These are phyloP conservation scores for Perca schrenkii DNA, from an alignment of 2,113 vertebrate genomes.

Conservation along the genomic window DNA sequence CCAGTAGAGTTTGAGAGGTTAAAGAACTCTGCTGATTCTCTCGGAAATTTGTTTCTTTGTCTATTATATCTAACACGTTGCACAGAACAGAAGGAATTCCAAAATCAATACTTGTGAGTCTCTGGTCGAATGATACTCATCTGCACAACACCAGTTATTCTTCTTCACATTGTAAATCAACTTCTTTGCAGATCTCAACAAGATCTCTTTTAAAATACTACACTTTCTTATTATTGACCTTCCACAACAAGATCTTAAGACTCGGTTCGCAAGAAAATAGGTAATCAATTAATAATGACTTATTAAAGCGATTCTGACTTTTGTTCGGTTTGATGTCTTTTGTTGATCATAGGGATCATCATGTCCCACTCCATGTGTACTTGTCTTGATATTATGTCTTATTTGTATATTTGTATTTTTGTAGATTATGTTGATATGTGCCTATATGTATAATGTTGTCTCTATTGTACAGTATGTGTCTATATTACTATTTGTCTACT, in stretches of 20 bases:
- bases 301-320: neutral
- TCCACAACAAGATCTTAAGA: neutral
- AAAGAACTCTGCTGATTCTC: constrained; percentile 20
- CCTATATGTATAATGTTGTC: too few relatives aligned
- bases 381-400: too few relatives aligned
- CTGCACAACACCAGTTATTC: neutral
- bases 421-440: too few relatives aligned
- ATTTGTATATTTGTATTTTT: too few relatives aligned
- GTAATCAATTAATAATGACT: neutral
- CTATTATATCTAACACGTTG: constrained; percentile 21
- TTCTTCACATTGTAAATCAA: neutral
- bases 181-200: neutral
- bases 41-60: constrained; percentile 21
- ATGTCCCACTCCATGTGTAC: too few relatives aligned
- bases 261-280: neutral
- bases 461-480: too few relatives aligned
- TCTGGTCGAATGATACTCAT: constrained; percentile 35
- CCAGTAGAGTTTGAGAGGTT: constrained; percentile 40
- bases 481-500: too few relatives aligned
- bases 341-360: too few relatives aligned
- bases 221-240: neutral
- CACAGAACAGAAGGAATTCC: constrained; percentile 35
- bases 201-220: neutral
- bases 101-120: constrained; percentile 49
- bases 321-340: neutral